Conservation (phyloP, 92 coral and sea anemone genomes). For the Palythoa caribaeorum region DNA sequence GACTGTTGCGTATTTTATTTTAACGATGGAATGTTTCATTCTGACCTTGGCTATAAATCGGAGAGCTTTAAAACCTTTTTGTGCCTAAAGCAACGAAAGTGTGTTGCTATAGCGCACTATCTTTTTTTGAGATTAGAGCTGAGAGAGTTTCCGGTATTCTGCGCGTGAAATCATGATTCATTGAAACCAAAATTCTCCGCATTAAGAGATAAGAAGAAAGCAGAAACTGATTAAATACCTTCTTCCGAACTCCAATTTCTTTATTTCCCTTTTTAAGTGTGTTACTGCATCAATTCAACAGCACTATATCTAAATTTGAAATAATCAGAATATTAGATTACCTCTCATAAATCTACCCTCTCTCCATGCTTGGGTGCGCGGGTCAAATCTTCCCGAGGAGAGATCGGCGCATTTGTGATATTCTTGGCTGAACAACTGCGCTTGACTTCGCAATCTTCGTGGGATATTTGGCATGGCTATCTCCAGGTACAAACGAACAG, state of each 20-base stretch:
- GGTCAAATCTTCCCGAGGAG: constrained; percentile 15
- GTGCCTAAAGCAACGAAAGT: background rate
- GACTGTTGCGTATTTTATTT: no score
- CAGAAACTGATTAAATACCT: background rate
- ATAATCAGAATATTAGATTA: constrained; percentile 36
- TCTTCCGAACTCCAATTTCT: background rate
- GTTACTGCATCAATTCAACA: background rate
- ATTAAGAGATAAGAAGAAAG: constrained; percentile 2
- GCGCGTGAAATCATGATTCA: constrained; percentile 10
- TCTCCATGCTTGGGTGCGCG: constrained; percentile 25
- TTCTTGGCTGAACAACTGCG: constrained; percentile 77
- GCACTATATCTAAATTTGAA: constrained; percentile 9
- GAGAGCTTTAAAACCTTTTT: background rate
- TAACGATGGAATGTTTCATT: no score
- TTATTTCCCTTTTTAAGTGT: background rate
- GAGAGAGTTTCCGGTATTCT: constrained; percentile 28
- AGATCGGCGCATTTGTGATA: constrained; percentile 85
- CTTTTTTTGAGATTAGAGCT: background rate
- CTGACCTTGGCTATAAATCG: background rate
- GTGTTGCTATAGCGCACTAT: background rate
- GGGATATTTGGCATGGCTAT: constrained; percentile 75
- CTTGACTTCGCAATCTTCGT: constrained; percentile 82
- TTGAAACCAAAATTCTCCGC: background rate
- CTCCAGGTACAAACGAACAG: constrained; percentile 89
- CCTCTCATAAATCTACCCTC: constrained; percentile 76